phyloP scores from a whole-genome alignment of 1,140 invertebrate genomes.

The Trichonephila clavipes region DNA sequence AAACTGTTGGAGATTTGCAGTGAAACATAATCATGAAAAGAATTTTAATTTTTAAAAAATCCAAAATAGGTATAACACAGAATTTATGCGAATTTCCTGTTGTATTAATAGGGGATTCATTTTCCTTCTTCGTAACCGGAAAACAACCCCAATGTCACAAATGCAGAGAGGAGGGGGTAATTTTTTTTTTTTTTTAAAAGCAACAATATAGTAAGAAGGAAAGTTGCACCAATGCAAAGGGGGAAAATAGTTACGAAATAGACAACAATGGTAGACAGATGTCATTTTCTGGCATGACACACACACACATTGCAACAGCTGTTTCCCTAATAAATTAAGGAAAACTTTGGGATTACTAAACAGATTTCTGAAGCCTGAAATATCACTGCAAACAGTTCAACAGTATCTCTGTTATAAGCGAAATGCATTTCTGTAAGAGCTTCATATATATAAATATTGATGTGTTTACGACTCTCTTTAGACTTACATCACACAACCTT shows the following conservation, averaged over 20 bases:
- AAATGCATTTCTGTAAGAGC: too few species aligned
- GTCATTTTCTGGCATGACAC: background rate
- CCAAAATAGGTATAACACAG: background rate
- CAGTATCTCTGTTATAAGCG: too few species aligned
- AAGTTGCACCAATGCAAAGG: background rate
- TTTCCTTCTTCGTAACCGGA: background rate
- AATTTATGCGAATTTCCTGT: background rate
- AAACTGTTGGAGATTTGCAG: too few species aligned
- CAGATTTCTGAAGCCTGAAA: too few species aligned
- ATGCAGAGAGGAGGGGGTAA: background rate
- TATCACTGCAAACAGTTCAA: too few species aligned
- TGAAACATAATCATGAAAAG: too few species aligned
- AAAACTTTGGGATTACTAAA: background rate
- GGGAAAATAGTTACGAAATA: background rate
- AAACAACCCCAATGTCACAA: background rate
- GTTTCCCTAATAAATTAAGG: background rate
- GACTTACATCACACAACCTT: too few species aligned
- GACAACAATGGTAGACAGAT: constrained; percentile 8
- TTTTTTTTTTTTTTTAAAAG: background rate
- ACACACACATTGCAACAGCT: background rate
- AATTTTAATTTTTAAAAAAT: background rate
- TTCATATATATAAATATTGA: too few species aligned
- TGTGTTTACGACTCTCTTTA: too few species aligned
- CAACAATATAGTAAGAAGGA: background rate
- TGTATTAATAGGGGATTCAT: background rate